Percentiles rank a stretch among this genome's conserved stretches.
Evolutionary conservation across 92 coral and sea anemone species (phyloP).

Genomic region (Zoanthus sansibaricus): DNA sequence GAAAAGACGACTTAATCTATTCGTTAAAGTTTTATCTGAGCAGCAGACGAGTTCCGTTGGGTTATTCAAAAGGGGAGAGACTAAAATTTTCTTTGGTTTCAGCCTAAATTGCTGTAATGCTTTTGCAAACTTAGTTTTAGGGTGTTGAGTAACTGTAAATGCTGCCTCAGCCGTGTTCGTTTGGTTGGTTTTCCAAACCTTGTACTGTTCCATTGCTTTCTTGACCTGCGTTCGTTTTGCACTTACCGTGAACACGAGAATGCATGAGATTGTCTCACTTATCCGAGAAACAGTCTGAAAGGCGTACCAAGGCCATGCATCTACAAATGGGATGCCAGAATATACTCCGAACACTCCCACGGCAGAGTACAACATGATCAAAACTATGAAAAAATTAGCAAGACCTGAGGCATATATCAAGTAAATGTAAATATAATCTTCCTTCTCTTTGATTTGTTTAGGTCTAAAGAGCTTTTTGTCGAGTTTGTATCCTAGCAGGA

Average conservation of each 20-base stretch:
- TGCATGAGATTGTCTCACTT: constrained; percentile 80
- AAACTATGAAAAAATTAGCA: constrained; percentile 76
- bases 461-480: constrained; percentile 85
- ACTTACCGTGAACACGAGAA: constrained; percentile 92
- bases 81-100: background rate
- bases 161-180: background rate
- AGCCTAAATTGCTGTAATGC: background rate
- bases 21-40: background rate
- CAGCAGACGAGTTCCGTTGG: background rate
- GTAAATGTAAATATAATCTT: constrained; percentile 74
- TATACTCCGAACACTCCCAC: constrained; percentile 91
- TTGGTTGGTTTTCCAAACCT: background rate
- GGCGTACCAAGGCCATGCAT: constrained; percentile 93
- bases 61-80: background rate
- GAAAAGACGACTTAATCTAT: background rate
- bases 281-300: constrained; percentile 81
- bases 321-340: constrained; percentile 81
- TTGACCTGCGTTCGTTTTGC: constrained; percentile 88
- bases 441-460: constrained; percentile 70
- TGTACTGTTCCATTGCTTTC: constrained; percentile 71
- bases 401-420: constrained; percentile 87
- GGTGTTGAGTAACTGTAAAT: background rate
- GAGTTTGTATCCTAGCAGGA: constrained; percentile 81
- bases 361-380: constrained; percentile 81
- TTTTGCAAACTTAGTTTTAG: constrained; percentile 2